Evolutionary conservation across 2,888 invertebrate species (phyloP).

Genomic region (Autographa pulchrina): DNA sequence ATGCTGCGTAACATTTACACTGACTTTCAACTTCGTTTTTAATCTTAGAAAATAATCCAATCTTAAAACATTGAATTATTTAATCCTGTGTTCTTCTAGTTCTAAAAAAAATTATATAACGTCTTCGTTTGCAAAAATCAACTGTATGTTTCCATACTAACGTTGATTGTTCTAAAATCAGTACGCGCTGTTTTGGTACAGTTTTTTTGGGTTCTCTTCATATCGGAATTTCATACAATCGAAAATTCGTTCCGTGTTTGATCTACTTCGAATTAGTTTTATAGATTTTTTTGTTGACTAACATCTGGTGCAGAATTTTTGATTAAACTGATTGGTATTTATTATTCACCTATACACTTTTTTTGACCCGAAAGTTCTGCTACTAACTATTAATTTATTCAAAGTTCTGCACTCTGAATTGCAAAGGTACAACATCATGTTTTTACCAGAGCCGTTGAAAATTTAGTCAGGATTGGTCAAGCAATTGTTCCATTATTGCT

Average conservation of each 20-base stretch:
- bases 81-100: background rate
- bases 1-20: too few relatives aligned
- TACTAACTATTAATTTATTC: too few relatives aligned
- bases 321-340: conserved; percentile 9
- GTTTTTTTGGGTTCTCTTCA: conserved; percentile 49
- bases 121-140: conserved; percentile 8
- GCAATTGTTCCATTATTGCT: too few relatives aligned
- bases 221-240: conserved; percentile 55
- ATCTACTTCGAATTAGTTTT: conserved; percentile 32
- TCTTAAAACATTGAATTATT: too few relatives aligned
- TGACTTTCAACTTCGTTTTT: too few relatives aligned
- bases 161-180: conserved; percentile 72
- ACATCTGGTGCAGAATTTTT: background rate
- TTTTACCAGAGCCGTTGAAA: too few relatives aligned
- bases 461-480: too few relatives aligned
- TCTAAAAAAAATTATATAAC: background rate
- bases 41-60: too few relatives aligned
- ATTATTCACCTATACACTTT: background rate
- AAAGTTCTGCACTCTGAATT: too few relatives aligned
- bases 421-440: too few relatives aligned
- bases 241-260: conserved; percentile 45
- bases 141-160: conserved; percentile 48
- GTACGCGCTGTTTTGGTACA: conserved; percentile 60
- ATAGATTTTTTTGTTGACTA: conserved; percentile 7
- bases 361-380: too few relatives aligned